phyloP scores from a whole-genome alignment of 2,797 vertebrate genomes.

The Pterois miles region DNA sequence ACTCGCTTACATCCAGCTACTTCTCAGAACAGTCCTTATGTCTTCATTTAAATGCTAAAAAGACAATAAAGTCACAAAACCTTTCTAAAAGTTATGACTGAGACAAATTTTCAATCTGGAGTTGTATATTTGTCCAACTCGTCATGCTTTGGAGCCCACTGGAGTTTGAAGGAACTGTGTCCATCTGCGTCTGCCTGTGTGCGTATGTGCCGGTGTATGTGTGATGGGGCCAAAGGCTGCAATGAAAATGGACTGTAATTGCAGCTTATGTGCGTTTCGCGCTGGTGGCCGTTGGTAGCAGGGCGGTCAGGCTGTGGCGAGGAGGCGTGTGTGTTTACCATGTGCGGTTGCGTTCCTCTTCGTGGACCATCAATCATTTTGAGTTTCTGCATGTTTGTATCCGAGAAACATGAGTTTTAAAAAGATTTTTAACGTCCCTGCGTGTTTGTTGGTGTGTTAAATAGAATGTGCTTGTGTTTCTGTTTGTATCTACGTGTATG shows the following conservation, averaged over 20 bases:
- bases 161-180: constrained; percentile 22
- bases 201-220: background rate
- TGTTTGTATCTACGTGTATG: background rate
- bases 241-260: constrained; percentile 50
- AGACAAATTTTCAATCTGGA: background rate
- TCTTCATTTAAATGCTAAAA: constrained; percentile 14
- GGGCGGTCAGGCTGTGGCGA: constrained; percentile 40
- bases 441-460: background rate
- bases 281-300: constrained; percentile 25
- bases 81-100: background rate
- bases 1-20: background rate
- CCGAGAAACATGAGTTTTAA: background rate
- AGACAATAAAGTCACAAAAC: background rate
- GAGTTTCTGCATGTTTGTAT: background rate
- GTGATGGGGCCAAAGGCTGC: constrained; percentile 11
- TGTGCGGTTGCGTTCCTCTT: constrained; percentile 38
- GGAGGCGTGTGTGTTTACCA: constrained; percentile 42
- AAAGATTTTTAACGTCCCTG: background rate
- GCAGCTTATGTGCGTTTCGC: constrained; percentile 8
- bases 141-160: constrained; percentile 2
- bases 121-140: background rate
- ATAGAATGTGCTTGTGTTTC: background rate
- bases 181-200: background rate
- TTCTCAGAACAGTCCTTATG: background rate
- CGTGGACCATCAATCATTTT: constrained; percentile 28